These are phyloP conservation scores for Drosophila willistoni DNA, from an alignment of 1,140 invertebrate genomes.

Conservation along the genomic window DNA sequence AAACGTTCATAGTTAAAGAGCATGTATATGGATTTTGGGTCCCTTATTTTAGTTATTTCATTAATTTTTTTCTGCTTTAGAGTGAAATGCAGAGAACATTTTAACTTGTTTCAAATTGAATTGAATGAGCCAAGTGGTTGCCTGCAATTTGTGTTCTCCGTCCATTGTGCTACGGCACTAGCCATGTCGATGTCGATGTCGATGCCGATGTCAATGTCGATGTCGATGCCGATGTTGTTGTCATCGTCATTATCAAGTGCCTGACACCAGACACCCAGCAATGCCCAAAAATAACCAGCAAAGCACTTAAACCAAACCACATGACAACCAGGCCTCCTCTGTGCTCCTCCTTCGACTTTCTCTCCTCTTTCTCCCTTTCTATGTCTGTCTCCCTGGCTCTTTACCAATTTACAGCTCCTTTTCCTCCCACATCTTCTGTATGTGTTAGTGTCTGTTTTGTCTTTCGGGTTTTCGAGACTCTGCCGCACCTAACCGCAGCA, in stretches of 20 bases:
- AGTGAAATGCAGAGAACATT: slow-evolving; percentile 22
- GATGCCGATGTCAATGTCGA: slow-evolving; percentile 41
- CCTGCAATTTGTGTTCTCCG: not conserved
- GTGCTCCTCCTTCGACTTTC: not conserved
- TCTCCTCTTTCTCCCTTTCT: not conserved
- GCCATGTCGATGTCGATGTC: slow-evolving; percentile 36
- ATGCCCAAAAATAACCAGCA: slow-evolving; percentile 68
- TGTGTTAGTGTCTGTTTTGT: slow-evolving; percentile 20
- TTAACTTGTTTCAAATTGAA: slow-evolving; percentile 49
- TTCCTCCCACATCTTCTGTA: not conserved
- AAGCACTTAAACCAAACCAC: slow-evolving; percentile 77
- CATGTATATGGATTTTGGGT: not conserved
- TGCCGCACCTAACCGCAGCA: slow-evolving; percentile 54
- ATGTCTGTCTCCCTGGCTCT: slow-evolving; percentile 5
- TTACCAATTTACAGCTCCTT: slow-evolving; percentile 5
- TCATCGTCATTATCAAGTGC: slow-evolving; percentile 75
- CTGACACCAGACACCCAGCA: slow-evolving; percentile 53
- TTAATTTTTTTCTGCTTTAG: not conserved
- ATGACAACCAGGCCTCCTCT: slow-evolving; percentile 58
- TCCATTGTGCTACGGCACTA: slow-evolving; percentile 10
- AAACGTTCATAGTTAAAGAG: not conserved
- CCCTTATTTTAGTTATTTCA: slow-evolving; percentile 7
- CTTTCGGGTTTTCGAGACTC: slow-evolving; percentile 23
- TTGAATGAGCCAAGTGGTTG: slow-evolving; percentile 37
- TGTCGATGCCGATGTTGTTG: slow-evolving; percentile 48